These are phyloP conservation scores for Pandemis corylana DNA, from an alignment of 2,888 invertebrate genomes.

Conservation along the genomic window DNA sequence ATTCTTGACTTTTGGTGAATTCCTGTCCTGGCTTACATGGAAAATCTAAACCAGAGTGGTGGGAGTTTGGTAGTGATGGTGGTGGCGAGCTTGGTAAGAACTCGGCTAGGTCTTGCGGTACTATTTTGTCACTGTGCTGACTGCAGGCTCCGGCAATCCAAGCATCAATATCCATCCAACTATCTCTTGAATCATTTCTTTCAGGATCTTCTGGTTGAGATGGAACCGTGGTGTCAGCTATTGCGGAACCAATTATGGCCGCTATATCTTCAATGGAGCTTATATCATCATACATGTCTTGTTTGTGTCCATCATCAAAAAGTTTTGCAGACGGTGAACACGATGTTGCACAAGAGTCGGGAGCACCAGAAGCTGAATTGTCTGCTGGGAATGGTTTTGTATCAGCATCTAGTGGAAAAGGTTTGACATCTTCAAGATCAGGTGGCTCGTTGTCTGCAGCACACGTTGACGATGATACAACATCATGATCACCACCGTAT, in stretches of 20 bases:
- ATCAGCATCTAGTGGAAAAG: constrained; percentile 83
- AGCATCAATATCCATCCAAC: constrained; percentile 95
- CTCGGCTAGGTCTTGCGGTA: constrained; percentile 88
- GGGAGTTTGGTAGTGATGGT: constrained; percentile 79
- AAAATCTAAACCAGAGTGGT: constrained; percentile 81
- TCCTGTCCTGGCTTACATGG: constrained; percentile 76
- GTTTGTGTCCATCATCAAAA: constrained; percentile 81
- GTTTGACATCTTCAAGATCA: constrained; percentile 86
- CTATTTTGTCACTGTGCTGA: constrained; percentile 88
- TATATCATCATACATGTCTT: constrained; percentile 89
- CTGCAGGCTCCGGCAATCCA: constrained; percentile 93
- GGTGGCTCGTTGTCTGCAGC: constrained; percentile 87
- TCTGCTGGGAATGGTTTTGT: constrained; percentile 77
- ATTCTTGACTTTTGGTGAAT: constrained; percentile 79
- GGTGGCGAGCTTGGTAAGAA: constrained; percentile 88
- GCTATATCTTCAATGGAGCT: constrained; percentile 93
- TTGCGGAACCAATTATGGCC: constrained; percentile 94
- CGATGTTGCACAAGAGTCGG: constrained; percentile 84
- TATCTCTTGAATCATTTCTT: constrained; percentile 89
- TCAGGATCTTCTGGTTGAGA: constrained; percentile 89
- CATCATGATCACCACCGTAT: constrained; percentile 87
- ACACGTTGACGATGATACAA: constrained; percentile 90
- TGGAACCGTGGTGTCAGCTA: constrained; percentile 95
- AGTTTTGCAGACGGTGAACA: constrained; percentile 82
- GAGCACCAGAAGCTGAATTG: constrained; percentile 83